Evolutionary conservation across 2,797 vertebrate genomes (phyloP).

Genomic region (Micromesistius poutassou): DNA sequence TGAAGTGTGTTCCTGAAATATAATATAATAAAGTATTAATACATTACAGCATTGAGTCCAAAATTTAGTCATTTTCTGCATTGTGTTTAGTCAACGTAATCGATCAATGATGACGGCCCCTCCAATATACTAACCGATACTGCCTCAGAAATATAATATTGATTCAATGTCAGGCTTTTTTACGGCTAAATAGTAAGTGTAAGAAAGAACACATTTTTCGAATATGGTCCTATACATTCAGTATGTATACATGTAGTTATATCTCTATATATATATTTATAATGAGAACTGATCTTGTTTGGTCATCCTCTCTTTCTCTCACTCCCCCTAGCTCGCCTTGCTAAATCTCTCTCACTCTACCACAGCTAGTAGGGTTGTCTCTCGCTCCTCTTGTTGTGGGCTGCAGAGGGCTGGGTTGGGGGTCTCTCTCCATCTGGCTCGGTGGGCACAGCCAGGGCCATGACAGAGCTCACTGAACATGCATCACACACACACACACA

Average conservation of each 20-base stretch:
- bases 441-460: conserved; percentile 36
- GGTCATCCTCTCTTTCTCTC: conserved; percentile 12
- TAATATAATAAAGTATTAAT: neutral
- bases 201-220: too few relatives aligned
- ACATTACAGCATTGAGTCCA: neutral
- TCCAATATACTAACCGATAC: neutral
- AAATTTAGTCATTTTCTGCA: neutral
- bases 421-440: conserved; percentile 54
- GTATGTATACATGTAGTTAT: too few relatives aligned
- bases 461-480: conserved; percentile 29
- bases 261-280: too few relatives aligned
- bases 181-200: conserved; percentile 23
- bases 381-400: conserved; percentile 32
- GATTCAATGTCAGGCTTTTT: conserved; percentile 41
- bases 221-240: too few relatives aligned
- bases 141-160: conserved; percentile 23
- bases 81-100: neutral
- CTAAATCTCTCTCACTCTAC: conserved; percentile 38
- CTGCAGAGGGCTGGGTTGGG: conserved; percentile 44
- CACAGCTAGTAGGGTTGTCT: conserved; percentile 52
- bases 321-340: neutral
- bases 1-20: neutral
- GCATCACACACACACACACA: neutral
- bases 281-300: neutral
- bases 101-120: neutral